Evolutionary conservation across 1,140 invertebrate species (phyloP).

Genomic region (Mycetomoellerius zeteki): DNA sequence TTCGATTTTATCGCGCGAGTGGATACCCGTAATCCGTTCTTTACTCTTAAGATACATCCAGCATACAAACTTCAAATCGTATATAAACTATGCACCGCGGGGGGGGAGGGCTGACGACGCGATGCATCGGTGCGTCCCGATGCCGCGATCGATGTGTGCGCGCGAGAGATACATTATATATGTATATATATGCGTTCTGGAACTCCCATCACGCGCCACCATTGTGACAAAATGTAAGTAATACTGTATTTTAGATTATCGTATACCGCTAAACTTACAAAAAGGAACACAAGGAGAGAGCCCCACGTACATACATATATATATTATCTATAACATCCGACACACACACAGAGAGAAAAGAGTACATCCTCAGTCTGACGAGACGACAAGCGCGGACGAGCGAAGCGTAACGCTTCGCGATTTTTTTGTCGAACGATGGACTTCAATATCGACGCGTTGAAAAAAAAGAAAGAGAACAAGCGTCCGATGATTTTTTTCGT

Average conservation of each 20-base stretch:
- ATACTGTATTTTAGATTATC: constrained; percentile 86
- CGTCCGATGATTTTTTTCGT: constrained; percentile 52
- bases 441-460: constrained; percentile 46
- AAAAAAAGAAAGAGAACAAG: background rate
- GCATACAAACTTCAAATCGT: constrained; percentile 57
- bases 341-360: constrained; percentile 19
- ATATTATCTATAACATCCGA: constrained; percentile 30
- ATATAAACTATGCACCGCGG: constrained; percentile 43
- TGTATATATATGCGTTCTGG: constrained; percentile 77
- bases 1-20: constrained; percentile 66
- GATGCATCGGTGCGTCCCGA: constrained; percentile 58
- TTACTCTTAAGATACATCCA: constrained; percentile 67
- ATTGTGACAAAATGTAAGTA: constrained; percentile 82
- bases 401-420: constrained; percentile 73
- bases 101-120: constrained; percentile 39
- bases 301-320: constrained; percentile 70
- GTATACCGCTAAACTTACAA: constrained; percentile 81
- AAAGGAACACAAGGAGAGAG: constrained; percentile 63
- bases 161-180: constrained; percentile 44
- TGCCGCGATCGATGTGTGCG: constrained; percentile 61
- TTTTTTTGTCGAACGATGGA: constrained; percentile 70
- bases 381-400: constrained; percentile 67
- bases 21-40: constrained; percentile 56
- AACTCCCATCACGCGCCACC: constrained; percentile 74
- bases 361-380: constrained; percentile 68